Evolutionary conservation across 1,140 invertebrate genomes (phyloP).

Genomic region (Drosophila kohkoa): DNA sequence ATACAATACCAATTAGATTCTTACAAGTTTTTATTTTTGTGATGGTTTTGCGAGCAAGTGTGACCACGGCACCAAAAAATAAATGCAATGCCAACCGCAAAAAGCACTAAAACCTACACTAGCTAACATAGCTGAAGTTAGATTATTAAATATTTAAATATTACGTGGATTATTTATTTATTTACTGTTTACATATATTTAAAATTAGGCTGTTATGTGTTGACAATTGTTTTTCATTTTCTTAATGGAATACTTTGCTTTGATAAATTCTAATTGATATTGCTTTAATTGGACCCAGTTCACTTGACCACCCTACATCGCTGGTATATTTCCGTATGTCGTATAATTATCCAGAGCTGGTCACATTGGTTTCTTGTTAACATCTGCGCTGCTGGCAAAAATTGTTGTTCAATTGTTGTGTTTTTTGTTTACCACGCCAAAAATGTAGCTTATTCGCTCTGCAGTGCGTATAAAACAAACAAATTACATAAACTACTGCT

Average conservation of each 20-base stretch:
- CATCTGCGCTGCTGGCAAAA: conserved; percentile 55
- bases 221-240: no score
- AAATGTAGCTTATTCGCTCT: conserved; percentile 55
- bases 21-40: conserved; percentile 68
- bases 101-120: not conserved
- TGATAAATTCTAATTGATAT: not conserved
- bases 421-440: conserved; percentile 42
- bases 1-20: conserved; percentile 29
- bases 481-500: conserved; percentile 1
- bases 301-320: not conserved
- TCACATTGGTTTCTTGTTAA: conserved; percentile 37
- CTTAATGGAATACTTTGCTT: not conserved
- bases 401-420: conserved; percentile 42
- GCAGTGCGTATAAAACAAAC: not conserved
- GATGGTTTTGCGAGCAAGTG: conserved; percentile 56
- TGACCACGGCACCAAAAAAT: conserved; percentile 33
- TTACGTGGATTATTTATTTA: no score
- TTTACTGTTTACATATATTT: no score
- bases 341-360: not conserved
- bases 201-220: no score
- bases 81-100: conserved; percentile 16
- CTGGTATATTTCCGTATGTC: conserved; percentile 29
- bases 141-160: not conserved
- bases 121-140: not conserved
- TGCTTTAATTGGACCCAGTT: not conserved